Conservation (phyloP, 2,888 invertebrate genomes). For the Ectropis crepuscularia region DNA sequence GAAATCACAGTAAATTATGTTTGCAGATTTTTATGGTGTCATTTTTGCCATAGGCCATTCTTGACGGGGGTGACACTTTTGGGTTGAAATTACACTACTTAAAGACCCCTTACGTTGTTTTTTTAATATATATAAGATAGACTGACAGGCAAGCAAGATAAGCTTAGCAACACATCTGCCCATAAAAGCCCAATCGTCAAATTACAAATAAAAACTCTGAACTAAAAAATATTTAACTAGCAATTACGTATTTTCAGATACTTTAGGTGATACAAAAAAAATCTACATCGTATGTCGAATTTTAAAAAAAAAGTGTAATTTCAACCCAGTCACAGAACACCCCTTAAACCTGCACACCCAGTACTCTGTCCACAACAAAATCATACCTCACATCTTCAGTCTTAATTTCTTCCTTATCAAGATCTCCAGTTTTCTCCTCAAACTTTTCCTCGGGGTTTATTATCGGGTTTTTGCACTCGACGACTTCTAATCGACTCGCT, state of each 20-base stretch:
- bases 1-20: conserved; percentile 73
- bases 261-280: too few species aligned
- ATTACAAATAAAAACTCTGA: too few species aligned
- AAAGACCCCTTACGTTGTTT: not conserved
- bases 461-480: conserved; percentile 74
- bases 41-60: conserved; percentile 57
- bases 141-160: not conserved
- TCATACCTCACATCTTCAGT: conserved; percentile 87
- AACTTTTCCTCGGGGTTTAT: conserved; percentile 45
- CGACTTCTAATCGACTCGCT: conserved; percentile 44
- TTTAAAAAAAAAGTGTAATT: conserved; percentile 25
- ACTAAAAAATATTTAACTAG: too few species aligned
- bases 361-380: conserved; percentile 92
- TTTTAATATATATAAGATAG: not conserved
- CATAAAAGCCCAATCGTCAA: too few species aligned
- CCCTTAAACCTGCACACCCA: conserved; percentile 92
- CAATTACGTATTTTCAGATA: too few species aligned
- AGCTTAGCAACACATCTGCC: not conserved
- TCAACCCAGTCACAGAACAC: conserved; percentile 11
- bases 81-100: conserved; percentile 14
- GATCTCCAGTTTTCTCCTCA: conserved; percentile 38
- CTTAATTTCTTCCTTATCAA: conserved; percentile 66
- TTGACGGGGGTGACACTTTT: conserved; percentile 13
- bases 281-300: too few species aligned
- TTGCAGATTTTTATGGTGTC: conserved; percentile 67